A percentile compares a stretch with the other conserved stretches of the same genome.
These are phyloP conservation scores for Ataeniobius toweri DNA, from an alignment of 2,797 vertebrate genomes.

Conservation along the genomic window DNA sequence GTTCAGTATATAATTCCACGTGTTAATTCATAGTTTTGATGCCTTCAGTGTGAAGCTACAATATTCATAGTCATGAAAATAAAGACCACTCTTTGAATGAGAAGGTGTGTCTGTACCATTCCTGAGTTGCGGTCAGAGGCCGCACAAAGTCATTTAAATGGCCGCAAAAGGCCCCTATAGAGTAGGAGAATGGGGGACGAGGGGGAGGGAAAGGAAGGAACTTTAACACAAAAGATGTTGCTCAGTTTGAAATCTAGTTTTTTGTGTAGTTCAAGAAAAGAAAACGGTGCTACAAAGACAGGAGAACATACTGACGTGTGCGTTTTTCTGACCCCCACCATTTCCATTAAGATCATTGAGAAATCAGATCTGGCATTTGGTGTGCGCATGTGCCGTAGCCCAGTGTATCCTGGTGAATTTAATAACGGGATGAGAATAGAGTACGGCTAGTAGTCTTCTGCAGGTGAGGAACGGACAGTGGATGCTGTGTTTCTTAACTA, in stretches of 20 bases:
- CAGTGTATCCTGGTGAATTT: constrained; percentile 59
- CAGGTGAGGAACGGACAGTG: constrained; percentile 65
- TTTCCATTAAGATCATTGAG: constrained; percentile 46
- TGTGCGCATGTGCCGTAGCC: constrained; percentile 75
- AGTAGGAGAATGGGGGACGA: constrained; percentile 9
- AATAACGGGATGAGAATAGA: constrained; percentile 72
- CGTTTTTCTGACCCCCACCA: constrained; percentile 10
- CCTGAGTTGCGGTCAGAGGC: no score
- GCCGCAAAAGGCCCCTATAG: neutral
- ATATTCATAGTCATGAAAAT: no score
- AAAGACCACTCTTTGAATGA: no score
- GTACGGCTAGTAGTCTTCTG: constrained; percentile 61
- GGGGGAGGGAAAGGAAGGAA: constrained; percentile 32
- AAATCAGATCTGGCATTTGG: constrained; percentile 32
- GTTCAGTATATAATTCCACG: no score
- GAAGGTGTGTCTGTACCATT: no score
- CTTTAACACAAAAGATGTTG: constrained; percentile 37
- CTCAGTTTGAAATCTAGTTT: constrained; percentile 2
- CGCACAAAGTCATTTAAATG: neutral
- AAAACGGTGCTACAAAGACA: neutral
- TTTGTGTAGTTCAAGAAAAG: constrained; percentile 16
- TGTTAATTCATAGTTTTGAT: no score
- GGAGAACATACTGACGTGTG: constrained; percentile 1
- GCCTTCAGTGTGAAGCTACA: no score
- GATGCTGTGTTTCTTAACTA: constrained; percentile 47